Base-by-base conservation (phyloP, 2,888 invertebrate species). In the Pseudococcus longispinus region DNA sequence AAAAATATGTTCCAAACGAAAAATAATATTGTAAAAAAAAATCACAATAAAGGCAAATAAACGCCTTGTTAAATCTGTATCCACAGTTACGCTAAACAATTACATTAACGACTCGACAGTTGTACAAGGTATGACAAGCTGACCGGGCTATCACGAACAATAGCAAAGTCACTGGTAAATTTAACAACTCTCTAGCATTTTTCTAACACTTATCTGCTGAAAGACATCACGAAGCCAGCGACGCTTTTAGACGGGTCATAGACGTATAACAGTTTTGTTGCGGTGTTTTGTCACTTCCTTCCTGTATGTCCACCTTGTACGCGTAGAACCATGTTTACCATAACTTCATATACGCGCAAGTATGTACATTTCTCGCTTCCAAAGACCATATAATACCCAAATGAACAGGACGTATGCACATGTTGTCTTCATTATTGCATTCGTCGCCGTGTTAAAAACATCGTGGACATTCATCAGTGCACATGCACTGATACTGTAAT, bases 261-360 rank as follows among this genome's bases (percentile, higher is more conserved):
- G 74, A 74, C 74, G 37, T 37, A 74, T 74, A 74, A 74, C 74
- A 74, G 74, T 74, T 74, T 18, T 74, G 74, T 74, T 74, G 74
- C 74, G 74, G 74, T 74, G 74, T 74, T 74, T 74, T 74, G 74
- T 74, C 74, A 74, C 74, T 74, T 74, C 74, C 74, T 74, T 74
- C 74, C 74, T 74, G 74, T 74, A 32, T 74, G 74, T 74, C 74
- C 74, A 74, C 74, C 74, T 51, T 51, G 51, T 51, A 51, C 51
- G n/a, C 15, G 13, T 46, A 37, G 37, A 37, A 9, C 37, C 44
- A 51, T 51, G n/a, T 51, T 51, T 51, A 51, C 51, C n/a, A n/a
- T 51, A 51, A 15, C 51, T 51, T 51, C 5, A 11, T 15, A 46
- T 46, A 11, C 46, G 11, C 46, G 13, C 46, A n/a, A n/a, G 46